These are phyloP conservation scores for Falco columbarius DNA, from an alignment of 2,797 vertebrate genomes.

Conservation along the genomic window DNA sequence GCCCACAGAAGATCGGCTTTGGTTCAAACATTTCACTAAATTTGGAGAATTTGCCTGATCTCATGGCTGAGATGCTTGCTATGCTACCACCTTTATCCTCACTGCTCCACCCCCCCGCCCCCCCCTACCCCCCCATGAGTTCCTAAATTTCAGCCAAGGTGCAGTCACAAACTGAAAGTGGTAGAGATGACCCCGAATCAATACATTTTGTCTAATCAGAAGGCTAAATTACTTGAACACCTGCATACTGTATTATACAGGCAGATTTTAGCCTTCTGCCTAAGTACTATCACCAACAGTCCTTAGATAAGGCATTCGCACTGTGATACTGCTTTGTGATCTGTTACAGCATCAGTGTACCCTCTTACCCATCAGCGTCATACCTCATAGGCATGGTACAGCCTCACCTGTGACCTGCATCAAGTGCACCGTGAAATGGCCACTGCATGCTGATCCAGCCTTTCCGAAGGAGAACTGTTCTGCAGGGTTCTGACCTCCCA, in stretches of 20 bases:
- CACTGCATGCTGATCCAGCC: background rate
- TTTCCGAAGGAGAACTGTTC: fast-evolving
- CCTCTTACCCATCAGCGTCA: background rate
- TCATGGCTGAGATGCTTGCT: background rate
- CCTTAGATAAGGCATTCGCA: background rate
- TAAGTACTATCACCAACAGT: background rate
- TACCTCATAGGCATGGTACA: background rate
- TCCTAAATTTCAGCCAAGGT: background rate
- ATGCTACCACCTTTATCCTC: background rate
- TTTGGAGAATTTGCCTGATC: background rate
- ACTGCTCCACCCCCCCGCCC: no score
- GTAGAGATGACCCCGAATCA: background rate
- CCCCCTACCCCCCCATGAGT: fast-evolving
- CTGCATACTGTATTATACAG: background rate
- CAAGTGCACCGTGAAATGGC: fast-evolving
- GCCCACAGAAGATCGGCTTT: background rate
- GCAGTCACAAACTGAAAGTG: background rate
- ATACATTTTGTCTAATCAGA: background rate
- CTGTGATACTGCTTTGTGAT: background rate
- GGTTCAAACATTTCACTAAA: background rate
- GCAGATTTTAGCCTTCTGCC: background rate
- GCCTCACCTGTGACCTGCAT: background rate
- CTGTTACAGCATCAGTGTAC: background rate
- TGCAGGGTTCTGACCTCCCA: background rate
- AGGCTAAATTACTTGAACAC: background rate